These are phyloP conservation scores for Anastatus disparis DNA, from an alignment of 1,140 invertebrate genomes.

Conservation along the genomic window DNA sequence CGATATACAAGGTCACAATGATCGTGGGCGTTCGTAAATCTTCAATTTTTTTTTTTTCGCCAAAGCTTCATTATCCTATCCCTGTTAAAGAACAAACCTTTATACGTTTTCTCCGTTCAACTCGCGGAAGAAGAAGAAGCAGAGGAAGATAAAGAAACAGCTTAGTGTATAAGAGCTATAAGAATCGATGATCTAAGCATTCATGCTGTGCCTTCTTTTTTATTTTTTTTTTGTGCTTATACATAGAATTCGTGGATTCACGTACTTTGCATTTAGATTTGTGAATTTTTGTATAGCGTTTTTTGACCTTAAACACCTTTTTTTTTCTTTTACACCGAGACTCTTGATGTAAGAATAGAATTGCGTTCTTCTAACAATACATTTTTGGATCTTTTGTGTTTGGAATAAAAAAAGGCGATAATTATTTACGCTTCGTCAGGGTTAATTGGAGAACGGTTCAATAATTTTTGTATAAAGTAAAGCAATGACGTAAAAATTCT, in stretches of 20 bases:
- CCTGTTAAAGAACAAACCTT: too few relatives aligned
- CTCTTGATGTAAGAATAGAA: background rate
- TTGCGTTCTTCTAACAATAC: background rate
- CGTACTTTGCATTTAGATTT: background rate
- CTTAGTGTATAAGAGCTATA: too few relatives aligned
- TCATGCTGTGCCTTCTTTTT: too few relatives aligned
- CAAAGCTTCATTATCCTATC: background rate
- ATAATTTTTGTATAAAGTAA: too few relatives aligned
- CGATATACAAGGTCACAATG: background rate
- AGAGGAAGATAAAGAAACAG: too few relatives aligned
- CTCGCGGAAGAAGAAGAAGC: background rate
- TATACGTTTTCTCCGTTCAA: too few relatives aligned
- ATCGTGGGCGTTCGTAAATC: background rate
- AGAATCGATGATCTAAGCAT: slow-evolving; percentile 27
- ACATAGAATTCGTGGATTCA: background rate
- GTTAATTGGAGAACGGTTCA: background rate
- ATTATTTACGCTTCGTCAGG: background rate
- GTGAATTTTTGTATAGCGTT: too few relatives aligned
- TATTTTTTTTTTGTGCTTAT: background rate
- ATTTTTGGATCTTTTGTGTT: background rate
- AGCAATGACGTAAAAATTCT: too few relatives aligned
- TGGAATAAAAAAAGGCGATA: background rate
- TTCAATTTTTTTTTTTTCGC: background rate
- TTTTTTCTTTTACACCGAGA: too few relatives aligned
- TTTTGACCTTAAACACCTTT: too few relatives aligned